Evolutionary conservation across 2,888 invertebrate genomes (phyloP).

Genomic region (Eilema caniola): DNA sequence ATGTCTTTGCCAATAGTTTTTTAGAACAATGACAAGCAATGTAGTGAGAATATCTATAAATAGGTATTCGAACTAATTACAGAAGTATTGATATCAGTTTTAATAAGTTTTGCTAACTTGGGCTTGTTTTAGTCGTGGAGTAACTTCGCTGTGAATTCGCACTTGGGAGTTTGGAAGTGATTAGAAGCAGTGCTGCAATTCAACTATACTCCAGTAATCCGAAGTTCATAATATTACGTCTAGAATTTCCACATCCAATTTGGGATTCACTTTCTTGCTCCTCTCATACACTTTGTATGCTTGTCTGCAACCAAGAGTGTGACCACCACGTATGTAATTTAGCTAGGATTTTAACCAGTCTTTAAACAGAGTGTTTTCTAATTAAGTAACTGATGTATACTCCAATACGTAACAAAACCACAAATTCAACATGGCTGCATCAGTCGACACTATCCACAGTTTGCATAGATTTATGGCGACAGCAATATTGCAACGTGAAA

Average conservation of each 20-base stretch:
- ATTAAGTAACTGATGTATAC: constrained; percentile 25
- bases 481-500: constrained; percentile 51
- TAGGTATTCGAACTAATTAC: constrained; percentile 38
- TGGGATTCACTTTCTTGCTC: not conserved
- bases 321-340: not conserved
- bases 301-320: too few species aligned
- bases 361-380: not conserved
- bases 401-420: constrained; percentile 51
- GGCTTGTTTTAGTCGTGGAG: constrained; percentile 53
- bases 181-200: constrained; percentile 15
- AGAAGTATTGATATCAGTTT: constrained; percentile 50
- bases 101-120: constrained; percentile 56
- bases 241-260: not conserved
- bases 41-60: constrained; percentile 49
- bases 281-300: too few species aligned
- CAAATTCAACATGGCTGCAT: constrained; percentile 54
- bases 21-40: constrained; percentile 50
- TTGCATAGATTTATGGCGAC: constrained; percentile 65
- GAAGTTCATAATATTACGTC: not conserved
- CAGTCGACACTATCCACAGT: constrained; percentile 54
- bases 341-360: not conserved
- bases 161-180: constrained; percentile 25
- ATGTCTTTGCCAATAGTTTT: constrained; percentile 57
- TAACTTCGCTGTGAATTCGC: constrained; percentile 41
- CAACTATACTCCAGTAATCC: not conserved